Conservation (phyloP, 2,888 invertebrate species). For the Mimumesa dahlbomi region DNA sequence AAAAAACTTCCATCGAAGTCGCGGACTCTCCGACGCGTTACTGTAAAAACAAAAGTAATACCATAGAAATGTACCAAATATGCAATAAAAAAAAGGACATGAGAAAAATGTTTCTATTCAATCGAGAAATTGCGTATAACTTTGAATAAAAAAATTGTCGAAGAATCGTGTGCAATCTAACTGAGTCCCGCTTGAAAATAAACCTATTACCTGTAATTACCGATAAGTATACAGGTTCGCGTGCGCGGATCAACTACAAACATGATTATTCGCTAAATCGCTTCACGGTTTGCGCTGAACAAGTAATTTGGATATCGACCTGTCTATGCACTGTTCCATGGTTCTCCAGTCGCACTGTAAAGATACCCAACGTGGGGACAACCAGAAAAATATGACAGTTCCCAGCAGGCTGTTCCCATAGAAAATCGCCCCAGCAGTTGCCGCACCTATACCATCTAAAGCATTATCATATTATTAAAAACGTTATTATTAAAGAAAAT, state of each 20-base stretch:
- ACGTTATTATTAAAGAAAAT: neutral
- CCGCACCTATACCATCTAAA: conserved; percentile 74
- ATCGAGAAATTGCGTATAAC: too few species aligned
- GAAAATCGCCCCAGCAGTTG: conserved; percentile 77
- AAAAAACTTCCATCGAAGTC: conserved; percentile 72
- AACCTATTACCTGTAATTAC: conserved; percentile 23
- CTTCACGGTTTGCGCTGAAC: neutral
- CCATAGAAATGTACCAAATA: neutral
- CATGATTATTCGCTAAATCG: conserved; percentile 22
- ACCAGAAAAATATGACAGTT: conserved; percentile 71
- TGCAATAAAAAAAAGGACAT: too few species aligned
- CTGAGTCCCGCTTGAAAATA: conserved; percentile 10
- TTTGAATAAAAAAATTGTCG: too few species aligned
- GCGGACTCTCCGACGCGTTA: conserved; percentile 63
- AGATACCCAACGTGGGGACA: conserved; percentile 73
- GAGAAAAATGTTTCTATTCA: too few species aligned
- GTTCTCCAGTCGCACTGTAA: conserved; percentile 75
- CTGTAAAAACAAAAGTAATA: conserved; percentile 44
- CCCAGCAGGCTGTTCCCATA: conserved; percentile 77
- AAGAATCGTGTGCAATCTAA: too few species aligned
- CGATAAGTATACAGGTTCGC: conserved; percentile 8
- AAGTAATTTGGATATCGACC: conserved; percentile 55
- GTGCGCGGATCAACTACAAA: conserved; percentile 12
- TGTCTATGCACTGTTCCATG: conserved; percentile 75
- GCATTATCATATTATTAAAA: neutral